A percentile compares a stretch with the other conserved stretches of the same genome.
phyloP scores from a whole-genome alignment of 2,797 vertebrate species.

The Harpagifer antarcticus region DNA sequence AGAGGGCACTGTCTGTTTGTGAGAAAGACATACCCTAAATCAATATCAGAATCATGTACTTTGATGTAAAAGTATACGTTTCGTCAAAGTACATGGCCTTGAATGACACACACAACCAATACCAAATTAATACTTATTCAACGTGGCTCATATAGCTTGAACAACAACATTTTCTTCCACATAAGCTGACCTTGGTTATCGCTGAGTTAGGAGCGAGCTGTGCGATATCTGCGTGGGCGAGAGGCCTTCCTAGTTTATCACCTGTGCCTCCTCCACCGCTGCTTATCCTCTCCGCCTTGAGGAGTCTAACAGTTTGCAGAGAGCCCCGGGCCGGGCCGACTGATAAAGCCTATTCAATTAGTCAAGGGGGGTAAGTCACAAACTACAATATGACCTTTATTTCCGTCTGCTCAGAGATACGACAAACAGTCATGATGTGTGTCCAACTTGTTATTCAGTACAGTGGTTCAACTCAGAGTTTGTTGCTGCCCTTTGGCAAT shows the following conservation, averaged over 20 bases:
- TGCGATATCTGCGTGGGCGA: constrained; percentile 55
- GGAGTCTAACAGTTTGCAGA: constrained; percentile 28
- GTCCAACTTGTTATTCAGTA: neutral
- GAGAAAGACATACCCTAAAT: neutral
- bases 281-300: constrained; percentile 40
- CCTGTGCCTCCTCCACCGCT: constrained; percentile 38
- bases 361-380: constrained; percentile 22
- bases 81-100: neutral
- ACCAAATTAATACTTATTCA: neutral
- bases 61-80: neutral
- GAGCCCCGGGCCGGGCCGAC: constrained; percentile 3
- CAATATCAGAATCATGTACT: too few species aligned
- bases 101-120: neutral
- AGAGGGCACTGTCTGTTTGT: neutral
- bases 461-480: neutral
- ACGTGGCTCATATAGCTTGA: constrained; percentile 6
- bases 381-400: constrained; percentile 21
- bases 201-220: constrained; percentile 50
- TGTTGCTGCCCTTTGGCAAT: neutral
- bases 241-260: constrained; percentile 72
- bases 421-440: constrained; percentile 25
- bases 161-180: constrained; percentile 18
- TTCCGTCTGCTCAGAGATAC: constrained; percentile 56
- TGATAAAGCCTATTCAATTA: constrained; percentile 65
- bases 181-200: constrained; percentile 62